Evolutionary conservation across 2,888 invertebrate genomes (phyloP).

Genomic region (Eupithecia subfuscata): DNA sequence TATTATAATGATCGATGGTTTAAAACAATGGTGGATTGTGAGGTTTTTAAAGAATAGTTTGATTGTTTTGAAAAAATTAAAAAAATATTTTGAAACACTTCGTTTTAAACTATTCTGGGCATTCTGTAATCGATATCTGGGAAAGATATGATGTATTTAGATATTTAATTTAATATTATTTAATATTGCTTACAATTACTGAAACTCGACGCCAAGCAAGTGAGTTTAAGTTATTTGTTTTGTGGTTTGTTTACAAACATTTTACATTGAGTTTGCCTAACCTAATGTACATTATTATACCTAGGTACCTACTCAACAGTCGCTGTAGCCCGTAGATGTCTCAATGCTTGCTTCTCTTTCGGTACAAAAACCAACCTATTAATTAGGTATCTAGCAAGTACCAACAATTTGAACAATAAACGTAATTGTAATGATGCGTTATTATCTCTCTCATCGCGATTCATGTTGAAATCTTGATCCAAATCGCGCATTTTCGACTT

Average conservation of each 20-base stretch:
- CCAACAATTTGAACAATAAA: neutral
- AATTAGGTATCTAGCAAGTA: neutral
- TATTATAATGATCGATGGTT: constrained; percentile 23
- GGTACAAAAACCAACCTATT: neutral
- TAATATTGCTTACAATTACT: too few species aligned
- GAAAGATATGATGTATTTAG: too few species aligned
- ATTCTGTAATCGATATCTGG: too few species aligned
- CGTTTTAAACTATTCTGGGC: too few species aligned
- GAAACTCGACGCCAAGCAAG: too few species aligned
- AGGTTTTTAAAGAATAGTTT: neutral
- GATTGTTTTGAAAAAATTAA: too few species aligned
- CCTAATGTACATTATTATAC: too few species aligned
- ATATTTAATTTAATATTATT: too few species aligned
- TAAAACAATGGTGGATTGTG: neutral
- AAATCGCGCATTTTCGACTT: constrained; percentile 14
- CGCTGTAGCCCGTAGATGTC: neutral
- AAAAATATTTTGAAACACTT: too few species aligned
- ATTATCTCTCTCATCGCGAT: constrained; percentile 15
- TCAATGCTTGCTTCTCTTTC: neutral
- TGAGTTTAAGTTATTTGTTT: too few species aligned
- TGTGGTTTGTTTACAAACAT: neutral
- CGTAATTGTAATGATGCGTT: constrained; percentile 8
- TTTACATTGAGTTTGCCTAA: neutral
- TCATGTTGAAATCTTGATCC: constrained; percentile 2
- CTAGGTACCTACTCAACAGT: neutral